Percentiles rank a stretch among this genome's conserved stretches.
These are phyloP conservation scores for Myathropa florea DNA, from an alignment of 2,888 invertebrate species.

Conservation along the genomic window DNA sequence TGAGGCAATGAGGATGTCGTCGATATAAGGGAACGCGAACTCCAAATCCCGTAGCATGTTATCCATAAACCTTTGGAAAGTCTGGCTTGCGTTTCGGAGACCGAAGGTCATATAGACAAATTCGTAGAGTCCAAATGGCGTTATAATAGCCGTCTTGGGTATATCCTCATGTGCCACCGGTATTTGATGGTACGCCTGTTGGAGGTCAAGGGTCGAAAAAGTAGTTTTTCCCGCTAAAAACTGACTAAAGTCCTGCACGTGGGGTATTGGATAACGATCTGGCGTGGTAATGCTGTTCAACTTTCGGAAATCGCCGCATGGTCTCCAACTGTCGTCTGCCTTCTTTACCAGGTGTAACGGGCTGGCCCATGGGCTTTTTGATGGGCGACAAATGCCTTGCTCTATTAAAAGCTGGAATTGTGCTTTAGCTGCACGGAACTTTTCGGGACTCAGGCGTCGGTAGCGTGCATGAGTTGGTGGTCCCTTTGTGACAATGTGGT, in stretches of 20 bases:
- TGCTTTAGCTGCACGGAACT: neutral
- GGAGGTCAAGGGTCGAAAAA: neutral
- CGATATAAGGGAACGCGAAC: neutral
- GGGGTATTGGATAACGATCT: constrained; percentile 75
- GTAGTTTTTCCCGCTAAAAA: neutral
- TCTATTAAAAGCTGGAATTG: too few relatives aligned
- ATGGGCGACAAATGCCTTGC: neutral
- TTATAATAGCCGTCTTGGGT: constrained; percentile 76
- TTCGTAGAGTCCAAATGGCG: constrained; percentile 77
- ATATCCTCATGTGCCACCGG: too few relatives aligned
- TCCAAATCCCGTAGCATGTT: too few relatives aligned
- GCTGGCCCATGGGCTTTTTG: neutral
- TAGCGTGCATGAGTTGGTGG: neutral
- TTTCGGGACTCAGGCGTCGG: neutral
- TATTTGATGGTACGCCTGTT: constrained; percentile 72
- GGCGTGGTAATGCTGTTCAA: constrained; percentile 73
- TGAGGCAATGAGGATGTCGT: constrained; percentile 10
- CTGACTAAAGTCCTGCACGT: neutral
- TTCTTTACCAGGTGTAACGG: neutral
- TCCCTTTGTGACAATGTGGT: neutral
- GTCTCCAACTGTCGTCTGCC: too few relatives aligned
- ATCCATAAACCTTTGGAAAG: too few relatives aligned
- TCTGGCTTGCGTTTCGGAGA: too few relatives aligned
- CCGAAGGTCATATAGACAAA: constrained; percentile 70
- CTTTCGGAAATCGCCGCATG: constrained; percentile 72